Conservation (phyloP, 2,888 invertebrate genomes). For the Tetropium fuscum region DNA sequence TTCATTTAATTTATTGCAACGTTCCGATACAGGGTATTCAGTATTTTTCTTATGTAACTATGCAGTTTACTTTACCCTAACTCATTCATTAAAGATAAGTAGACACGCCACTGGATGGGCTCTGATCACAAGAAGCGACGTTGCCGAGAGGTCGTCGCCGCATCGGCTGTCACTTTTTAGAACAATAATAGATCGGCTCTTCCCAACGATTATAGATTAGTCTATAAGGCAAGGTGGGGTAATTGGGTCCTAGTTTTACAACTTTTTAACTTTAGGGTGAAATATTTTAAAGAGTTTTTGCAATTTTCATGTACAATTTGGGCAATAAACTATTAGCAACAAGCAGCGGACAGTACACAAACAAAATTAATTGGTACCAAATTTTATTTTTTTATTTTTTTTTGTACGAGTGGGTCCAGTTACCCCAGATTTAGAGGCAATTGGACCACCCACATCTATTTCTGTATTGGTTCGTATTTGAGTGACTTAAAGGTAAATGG, state of each 20-base stretch:
- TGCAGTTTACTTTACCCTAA: too few species aligned
- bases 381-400: neutral
- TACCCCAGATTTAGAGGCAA: neutral
- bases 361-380: neutral
- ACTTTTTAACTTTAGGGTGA: neutral
- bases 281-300: slow-evolving; percentile 5
- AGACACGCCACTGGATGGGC: too few species aligned
- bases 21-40: too few species aligned
- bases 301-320: slow-evolving; percentile 7
- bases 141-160: too few species aligned
- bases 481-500: slow-evolving; percentile 1
- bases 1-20: too few species aligned
- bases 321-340: slow-evolving; percentile 1
- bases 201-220: too few species aligned
- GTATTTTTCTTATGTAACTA: too few species aligned
- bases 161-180: too few species aligned
- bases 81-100: too few species aligned
- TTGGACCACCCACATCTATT: neutral
- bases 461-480: neutral
- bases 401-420: neutral
- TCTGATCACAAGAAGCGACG: too few species aligned
- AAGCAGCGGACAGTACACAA: neutral
- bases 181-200: too few species aligned
- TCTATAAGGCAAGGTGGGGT: neutral
- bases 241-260: neutral